A percentile compares a stretch with the other conserved stretches of the same genome.
Conservation (phyloP, 2,113 vertebrate genomes). For the Amphiprion percula region DNA sequence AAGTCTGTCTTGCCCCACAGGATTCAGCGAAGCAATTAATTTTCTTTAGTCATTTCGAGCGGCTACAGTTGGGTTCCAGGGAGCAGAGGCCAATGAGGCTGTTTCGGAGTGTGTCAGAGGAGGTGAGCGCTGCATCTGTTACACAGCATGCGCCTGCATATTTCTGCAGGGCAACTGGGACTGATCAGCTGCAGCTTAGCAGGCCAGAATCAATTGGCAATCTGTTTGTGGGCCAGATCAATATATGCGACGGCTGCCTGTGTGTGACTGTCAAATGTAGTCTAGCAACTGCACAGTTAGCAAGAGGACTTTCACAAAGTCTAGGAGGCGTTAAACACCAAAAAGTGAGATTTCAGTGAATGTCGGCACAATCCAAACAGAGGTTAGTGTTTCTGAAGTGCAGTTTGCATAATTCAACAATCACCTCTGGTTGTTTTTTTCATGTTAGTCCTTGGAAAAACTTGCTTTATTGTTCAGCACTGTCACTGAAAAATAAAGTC, state of each 20-base stretch:
- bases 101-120: slow-evolving; percentile 37
- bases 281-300: not conserved
- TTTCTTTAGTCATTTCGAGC: slow-evolving; percentile 33
- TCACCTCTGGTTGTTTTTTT: not conserved
- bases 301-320: not conserved
- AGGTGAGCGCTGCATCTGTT: slow-evolving; percentile 59
- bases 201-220: slow-evolving; percentile 27
- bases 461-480: not conserved
- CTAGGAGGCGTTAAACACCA: not conserved
- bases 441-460: not conserved
- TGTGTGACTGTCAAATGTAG: not conserved
- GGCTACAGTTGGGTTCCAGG: slow-evolving; percentile 11
- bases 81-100: slow-evolving; percentile 56
- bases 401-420: slow-evolving; percentile 9
- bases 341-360: not conserved
- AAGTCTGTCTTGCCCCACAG: not conserved
- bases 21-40: slow-evolving; percentile 29
- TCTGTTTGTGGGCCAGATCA: slow-evolving; percentile 22
- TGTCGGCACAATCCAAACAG: not conserved
- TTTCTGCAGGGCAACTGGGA: slow-evolving; percentile 49
- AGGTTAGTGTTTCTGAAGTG: not conserved
- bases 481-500: slow-evolving; percentile 7
- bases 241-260: slow-evolving; percentile 26
- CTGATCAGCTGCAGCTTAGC: slow-evolving; percentile 42
- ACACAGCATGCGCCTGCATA: slow-evolving; percentile 50